Base-by-base conservation (phyloP, 2,113 vertebrate genomes). In the Pelvicachromis taeniatus region DNA sequence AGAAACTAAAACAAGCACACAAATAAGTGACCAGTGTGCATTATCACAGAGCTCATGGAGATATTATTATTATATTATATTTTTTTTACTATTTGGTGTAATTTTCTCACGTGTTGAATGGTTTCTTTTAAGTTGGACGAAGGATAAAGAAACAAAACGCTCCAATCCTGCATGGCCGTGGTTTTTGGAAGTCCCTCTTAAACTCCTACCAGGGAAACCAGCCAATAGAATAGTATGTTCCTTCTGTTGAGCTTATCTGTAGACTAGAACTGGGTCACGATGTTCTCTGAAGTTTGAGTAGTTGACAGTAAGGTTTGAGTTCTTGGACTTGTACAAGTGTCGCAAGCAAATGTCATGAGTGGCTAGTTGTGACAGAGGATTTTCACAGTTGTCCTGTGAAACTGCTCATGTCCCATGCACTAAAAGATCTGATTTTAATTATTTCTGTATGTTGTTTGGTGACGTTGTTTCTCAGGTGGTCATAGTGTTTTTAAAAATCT, bases 11-110 rank as follows among this genome's bases (percentile, higher is more conserved):
- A 50, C 42, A 16, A 16, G 56, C 14, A 1, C 4, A 50, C 16
- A 50, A 50, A 75, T 50, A 31, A 12, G 45, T 31, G 68, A 50
- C 31, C 1, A 31, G 16, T 48, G 14, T 1, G 0, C 0, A 0
- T 45, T 48, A 26, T 48, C 68, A 29, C 21, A 70, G 21, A 29
- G 40, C 29, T 48, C 40, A 48, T 48, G 40, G 52, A 48, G 26
- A 21, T 38, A 73, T 56, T 65, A 21, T 40, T 65, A 45, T 26
- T 9, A 21, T 8, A 63, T 63, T 63, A 0, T 8, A 0, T 26
- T 26, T 19, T 79, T 31, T 61, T 19, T 23, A 42, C 16, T 80
- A 48, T 61, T n/a, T 53, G 1, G 3, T 33, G 45, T 9, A 31
- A n/a, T 50, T 29, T n/a, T 12, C 2, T 1, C 1, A 31, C 1